Base-by-base conservation (phyloP, 2,888 invertebrate species). In the Carabus problematicus region DNA sequence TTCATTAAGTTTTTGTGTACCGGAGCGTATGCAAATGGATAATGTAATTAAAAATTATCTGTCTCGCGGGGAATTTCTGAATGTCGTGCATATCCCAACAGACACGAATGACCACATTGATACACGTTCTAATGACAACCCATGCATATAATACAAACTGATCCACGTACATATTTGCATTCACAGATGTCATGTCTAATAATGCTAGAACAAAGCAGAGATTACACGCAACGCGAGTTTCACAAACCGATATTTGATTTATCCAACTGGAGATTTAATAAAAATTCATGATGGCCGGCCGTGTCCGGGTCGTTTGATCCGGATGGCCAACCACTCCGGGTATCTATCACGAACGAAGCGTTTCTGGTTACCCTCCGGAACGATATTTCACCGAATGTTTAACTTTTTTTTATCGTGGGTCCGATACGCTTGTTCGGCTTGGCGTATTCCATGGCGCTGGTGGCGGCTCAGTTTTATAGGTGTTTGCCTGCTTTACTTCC, bases 371-470 rank as follows among this genome's bases (percentile, higher is more conserved):
- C 59, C 66, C 58, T 59, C 66, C 66, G 66, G 66, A 58, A 19
- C 66, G 66, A 66, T 66, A 66, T 66, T 66, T 66, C 66, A 66
- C 66, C 66, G 66, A 66, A 66, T 66, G 66, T 66, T 66, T 66
- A 66, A 66, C 66, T 66, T 66, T 66, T 66, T 66, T 66, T 58
- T 66, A 58, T 66, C 59, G 45, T 49, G 40, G 18, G 52, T 56
- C 55, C 59, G 66, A 66, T 66, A 66, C 66, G 66, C 66, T 66
- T 66, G 66, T 59, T 59, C 66, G 39, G 19, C 16, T 58, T 41
- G 19, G 47, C 41, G 59, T 47, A 45, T 19, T 45, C 40, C 40
- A 12, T 42, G 59, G 42, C 40, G 8, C 12, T 12, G 14, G 49
- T 39, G 29, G 66, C 43, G 56, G 41, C 59, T 47, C 66, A 47